These are phyloP conservation scores for Halictus ligatus DNA, from an alignment of 2,888 invertebrate species.

Conservation along the genomic window DNA sequence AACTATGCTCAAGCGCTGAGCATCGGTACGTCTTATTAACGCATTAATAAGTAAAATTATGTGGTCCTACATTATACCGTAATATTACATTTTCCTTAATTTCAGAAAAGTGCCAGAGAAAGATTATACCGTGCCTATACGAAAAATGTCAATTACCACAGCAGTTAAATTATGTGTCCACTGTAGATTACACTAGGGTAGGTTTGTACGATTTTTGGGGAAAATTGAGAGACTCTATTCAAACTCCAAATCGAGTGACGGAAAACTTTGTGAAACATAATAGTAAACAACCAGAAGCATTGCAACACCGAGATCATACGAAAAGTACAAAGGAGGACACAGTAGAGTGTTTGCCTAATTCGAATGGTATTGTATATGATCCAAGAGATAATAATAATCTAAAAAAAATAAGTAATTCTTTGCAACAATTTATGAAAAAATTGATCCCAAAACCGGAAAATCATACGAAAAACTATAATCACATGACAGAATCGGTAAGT, in stretches of 20 bases:
- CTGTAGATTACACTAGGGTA: conserved; percentile 87
- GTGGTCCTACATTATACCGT: not conserved
- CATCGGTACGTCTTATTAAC: conserved; percentile 87
- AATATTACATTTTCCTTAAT: not conserved
- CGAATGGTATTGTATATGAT: not conserved
- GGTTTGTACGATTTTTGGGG: conserved; percentile 90
- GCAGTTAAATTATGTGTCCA: conserved; percentile 88
- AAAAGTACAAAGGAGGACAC: not conserved
- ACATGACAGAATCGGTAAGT: conserved; percentile 58
- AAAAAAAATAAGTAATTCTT: conserved; percentile 33
- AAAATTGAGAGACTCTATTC: conserved; percentile 87
- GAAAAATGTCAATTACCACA: conserved; percentile 88
- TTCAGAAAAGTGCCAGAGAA: conserved; percentile 86
- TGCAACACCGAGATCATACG: not conserved
- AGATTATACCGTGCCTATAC: conserved; percentile 90
- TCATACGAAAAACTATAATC: conserved; percentile 41
- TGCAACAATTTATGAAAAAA: conserved; percentile 58
- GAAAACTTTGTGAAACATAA: not conserved
- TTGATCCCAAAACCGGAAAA: conserved; percentile 29
- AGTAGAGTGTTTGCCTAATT: not conserved
- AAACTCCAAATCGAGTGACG: conserved; percentile 50
- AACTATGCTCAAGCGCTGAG: conserved; percentile 92
- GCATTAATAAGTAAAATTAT: not conserved
- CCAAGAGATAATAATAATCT: conserved; percentile 24
- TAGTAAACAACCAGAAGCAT: not conserved